These are phyloP conservation scores for Gavia stellata DNA, from an alignment of 2,113 vertebrate species.

Conservation along the genomic window DNA sequence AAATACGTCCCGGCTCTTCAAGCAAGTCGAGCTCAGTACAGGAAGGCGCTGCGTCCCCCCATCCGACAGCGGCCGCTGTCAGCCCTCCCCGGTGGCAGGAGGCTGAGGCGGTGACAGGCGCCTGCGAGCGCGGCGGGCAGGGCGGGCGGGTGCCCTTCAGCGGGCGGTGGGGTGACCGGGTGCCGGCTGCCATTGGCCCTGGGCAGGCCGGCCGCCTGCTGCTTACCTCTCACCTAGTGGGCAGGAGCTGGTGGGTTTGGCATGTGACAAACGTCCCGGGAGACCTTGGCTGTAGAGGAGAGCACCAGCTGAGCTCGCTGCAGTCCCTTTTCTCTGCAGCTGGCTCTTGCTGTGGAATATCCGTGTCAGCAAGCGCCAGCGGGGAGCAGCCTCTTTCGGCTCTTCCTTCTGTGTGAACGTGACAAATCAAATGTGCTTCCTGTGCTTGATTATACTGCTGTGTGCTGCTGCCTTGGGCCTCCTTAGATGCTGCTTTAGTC, in stretches of 20 bases:
- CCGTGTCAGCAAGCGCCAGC: conserved; percentile 3
- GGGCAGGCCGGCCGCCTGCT: conserved; percentile 68
- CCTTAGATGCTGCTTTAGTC: neutral
- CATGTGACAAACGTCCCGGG: conserved; percentile 71
- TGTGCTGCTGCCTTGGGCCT: neutral
- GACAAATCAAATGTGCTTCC: conserved; percentile 20
- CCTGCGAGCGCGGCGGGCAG: neutral
- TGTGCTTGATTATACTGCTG: neutral
- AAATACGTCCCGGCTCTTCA: neutral
- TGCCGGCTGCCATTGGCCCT: conserved; percentile 75
- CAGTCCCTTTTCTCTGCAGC: neutral
- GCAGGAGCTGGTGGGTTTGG: conserved; percentile 31
- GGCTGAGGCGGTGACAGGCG: neutral
- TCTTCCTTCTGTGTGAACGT: neutral
- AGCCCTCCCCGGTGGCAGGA: neutral
- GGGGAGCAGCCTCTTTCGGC: neutral
- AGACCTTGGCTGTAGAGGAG: conserved; percentile 69
- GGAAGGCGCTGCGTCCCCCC: neutral
- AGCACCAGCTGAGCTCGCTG: conserved; percentile 54
- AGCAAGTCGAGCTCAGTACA: neutral
- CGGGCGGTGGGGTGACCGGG: conserved; percentile 76
- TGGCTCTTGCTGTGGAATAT: conserved; percentile 28
- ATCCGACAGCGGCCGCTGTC: neutral
- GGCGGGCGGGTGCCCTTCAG: conserved; percentile 14
- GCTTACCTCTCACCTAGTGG: conserved; percentile 83